Conservation (phyloP, 35 echinoderm and acorn worm species). For the Lytechinus variegatus region DNA sequence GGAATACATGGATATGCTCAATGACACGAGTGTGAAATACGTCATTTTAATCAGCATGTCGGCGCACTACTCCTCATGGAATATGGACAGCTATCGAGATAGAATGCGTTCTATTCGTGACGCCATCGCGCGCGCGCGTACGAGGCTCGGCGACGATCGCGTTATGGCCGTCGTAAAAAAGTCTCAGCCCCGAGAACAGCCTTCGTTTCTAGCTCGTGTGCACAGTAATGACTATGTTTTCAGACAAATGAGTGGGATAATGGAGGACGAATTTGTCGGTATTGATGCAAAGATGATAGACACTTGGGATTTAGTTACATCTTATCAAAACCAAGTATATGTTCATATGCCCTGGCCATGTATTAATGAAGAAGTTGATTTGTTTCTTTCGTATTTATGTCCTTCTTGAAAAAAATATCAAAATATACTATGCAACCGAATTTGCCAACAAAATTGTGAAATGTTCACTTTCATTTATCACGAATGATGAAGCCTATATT, state of each 20-base stretch:
- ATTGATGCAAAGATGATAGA: constrained; percentile 38
- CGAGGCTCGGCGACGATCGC: constrained; percentile 29
- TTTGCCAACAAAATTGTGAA: too few relatives aligned
- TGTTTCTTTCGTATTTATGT: constrained; percentile 44
- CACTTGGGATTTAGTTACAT: constrained; percentile 28
- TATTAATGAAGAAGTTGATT: constrained; percentile 34
- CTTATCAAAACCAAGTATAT: background rate
- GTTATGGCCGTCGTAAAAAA: constrained; percentile 22
- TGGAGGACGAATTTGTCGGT: constrained; percentile 29
- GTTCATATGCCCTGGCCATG: constrained; percentile 48
- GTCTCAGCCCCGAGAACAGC: constrained; percentile 24
- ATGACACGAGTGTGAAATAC: background rate
- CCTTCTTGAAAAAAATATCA: background rate
- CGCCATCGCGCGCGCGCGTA: constrained; percentile 6
- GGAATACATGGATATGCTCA: constrained; percentile 20
- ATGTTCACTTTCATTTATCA: too few relatives aligned
- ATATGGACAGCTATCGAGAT: constrained; percentile 35
- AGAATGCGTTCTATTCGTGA: constrained; percentile 13
- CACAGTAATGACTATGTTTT: constrained; percentile 45
- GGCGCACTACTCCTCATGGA: constrained; percentile 24
- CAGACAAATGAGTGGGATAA: constrained; percentile 11
- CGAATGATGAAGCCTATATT: too few relatives aligned
- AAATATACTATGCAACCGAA: background rate
- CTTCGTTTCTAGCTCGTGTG: background rate
- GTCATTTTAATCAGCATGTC: constrained; percentile 36